These are phyloP conservation scores for Acronicta alni DNA, from an alignment of 2,888 invertebrate species.

Conservation along the genomic window DNA sequence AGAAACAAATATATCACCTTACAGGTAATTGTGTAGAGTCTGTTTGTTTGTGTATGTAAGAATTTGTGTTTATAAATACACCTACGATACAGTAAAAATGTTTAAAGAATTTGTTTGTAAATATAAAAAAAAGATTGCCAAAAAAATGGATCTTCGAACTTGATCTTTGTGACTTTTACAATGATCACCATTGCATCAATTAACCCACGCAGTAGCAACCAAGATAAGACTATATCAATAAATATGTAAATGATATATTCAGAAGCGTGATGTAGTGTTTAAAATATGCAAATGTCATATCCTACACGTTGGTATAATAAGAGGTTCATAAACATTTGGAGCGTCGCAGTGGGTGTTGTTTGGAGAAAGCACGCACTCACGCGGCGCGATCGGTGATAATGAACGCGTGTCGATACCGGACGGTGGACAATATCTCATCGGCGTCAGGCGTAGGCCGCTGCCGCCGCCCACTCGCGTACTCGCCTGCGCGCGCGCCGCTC, in stretches of 20 bases:
- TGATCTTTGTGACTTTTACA: constrained; percentile 2
- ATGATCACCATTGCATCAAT: constrained; percentile 12
- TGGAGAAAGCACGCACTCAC: constrained; percentile 67
- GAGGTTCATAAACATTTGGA: constrained; percentile 46
- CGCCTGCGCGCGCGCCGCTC: constrained; percentile 45
- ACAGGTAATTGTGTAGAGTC: too few relatives aligned
- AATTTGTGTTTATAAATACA: too few relatives aligned
- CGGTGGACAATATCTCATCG: constrained; percentile 65
- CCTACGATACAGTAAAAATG: too few relatives aligned
- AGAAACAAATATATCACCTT: too few relatives aligned
- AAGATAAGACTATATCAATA: constrained; percentile 39
- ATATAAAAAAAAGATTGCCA: too few relatives aligned
- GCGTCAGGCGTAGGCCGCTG: constrained; percentile 58
- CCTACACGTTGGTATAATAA: constrained; percentile 26
- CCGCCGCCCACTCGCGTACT: constrained; percentile 70
- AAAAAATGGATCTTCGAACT: too few relatives aligned
- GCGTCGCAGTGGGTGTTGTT: constrained; percentile 66
- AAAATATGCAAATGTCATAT: constrained; percentile 47
- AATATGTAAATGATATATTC: constrained; percentile 48
- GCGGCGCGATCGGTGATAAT: constrained; percentile 56
- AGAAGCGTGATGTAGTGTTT: constrained; percentile 33
- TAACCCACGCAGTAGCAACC: constrained; percentile 22
- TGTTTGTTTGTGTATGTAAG: too few relatives aligned
- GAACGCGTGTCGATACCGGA: constrained; percentile 64
- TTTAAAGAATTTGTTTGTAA: too few relatives aligned